Evolutionary conservation across 2,888 invertebrate species (phyloP), one percentile per base, ranked within the genome.

Genomic region (Diabrotica balteata): DNA sequence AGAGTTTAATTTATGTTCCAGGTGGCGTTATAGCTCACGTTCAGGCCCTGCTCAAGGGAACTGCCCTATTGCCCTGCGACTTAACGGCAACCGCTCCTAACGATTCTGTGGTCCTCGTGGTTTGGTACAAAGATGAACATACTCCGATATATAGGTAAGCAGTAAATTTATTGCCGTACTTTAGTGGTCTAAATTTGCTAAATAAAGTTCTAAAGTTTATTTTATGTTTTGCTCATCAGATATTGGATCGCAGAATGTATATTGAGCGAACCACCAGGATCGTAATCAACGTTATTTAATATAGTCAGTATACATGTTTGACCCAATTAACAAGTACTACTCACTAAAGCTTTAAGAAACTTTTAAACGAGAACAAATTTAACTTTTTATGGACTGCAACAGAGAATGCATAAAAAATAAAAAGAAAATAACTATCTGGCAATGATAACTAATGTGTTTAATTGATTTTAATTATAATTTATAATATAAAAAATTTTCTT

Each of bases 101-200:
- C 77, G 96, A 95, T 85, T 90, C 91, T 70, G 90, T 94, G 69
- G 88, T 94, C 57, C 88, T 96, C 61, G 94, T 95, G 77, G 93
- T 95, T 62, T 96, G 95, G 95, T 96, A 95, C 84, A 94, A 94
- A 84, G 93, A 93, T 82, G 94, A 95, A 82, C 87, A 88, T 75
- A 89, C 91, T 71, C 95, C 95, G 71, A 93, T 96, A 79, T 96
- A 95, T 87, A 95, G 95, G 94, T 95, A 81, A 86, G 86, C 43
- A 45, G 17, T 9, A n/a, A 57, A 45, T 57, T 57, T 57, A 57
- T 57, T 45, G 45, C 45, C 4, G 17, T 11, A 57, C 55, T 57
- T 43, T 43, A 44, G 9, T 45, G 4, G n/a, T 47, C 47, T 47
- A 10, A 47, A 47, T 10, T 47, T 47, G 47, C 10, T 10, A 47